phyloP scores from a whole-genome alignment of 2,113 vertebrate species.

The Oncorhynchus tshawytscha region DNA sequence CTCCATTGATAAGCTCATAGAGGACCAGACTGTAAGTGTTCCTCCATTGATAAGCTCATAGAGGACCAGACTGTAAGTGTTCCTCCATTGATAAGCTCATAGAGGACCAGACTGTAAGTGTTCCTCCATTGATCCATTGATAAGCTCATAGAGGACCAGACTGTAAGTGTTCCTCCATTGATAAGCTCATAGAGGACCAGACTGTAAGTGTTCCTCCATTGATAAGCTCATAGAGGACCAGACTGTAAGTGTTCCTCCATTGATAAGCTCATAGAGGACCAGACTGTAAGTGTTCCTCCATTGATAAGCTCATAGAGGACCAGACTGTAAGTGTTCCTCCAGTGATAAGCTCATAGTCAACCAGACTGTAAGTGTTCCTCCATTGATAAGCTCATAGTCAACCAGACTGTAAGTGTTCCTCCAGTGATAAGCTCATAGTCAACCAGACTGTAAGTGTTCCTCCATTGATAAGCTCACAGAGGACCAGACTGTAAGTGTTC shows the following conservation, averaged over 20 bases:
- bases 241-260: slow-evolving; percentile 72
- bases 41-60: too few relatives aligned
- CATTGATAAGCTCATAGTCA: slow-evolving; percentile 89
- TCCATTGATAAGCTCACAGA: slow-evolving; percentile 87
- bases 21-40: too few relatives aligned
- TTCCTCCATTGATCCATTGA: slow-evolving; percentile 56
- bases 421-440: slow-evolving; percentile 87
- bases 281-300: slow-evolving; percentile 78
- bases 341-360: slow-evolving; percentile 92
- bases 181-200: slow-evolving; percentile 94
- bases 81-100: too few relatives aligned
- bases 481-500: too few relatives aligned
- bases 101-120: slow-evolving; percentile 3
- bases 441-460: slow-evolving; percentile 83
- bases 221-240: slow-evolving; percentile 96
- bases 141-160: slow-evolving; percentile 93
- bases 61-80: too few relatives aligned
- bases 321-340: slow-evolving; percentile 78
- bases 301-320: slow-evolving; percentile 93
- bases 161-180: slow-evolving; percentile 72
- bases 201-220: slow-evolving; percentile 72
- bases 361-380: slow-evolving; percentile 77
- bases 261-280: slow-evolving; percentile 93
- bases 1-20: too few relatives aligned
- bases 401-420: slow-evolving; percentile 81